Conservation (phyloP, 1,140 invertebrate genomes). For the Papilio aristodemus region DNA sequence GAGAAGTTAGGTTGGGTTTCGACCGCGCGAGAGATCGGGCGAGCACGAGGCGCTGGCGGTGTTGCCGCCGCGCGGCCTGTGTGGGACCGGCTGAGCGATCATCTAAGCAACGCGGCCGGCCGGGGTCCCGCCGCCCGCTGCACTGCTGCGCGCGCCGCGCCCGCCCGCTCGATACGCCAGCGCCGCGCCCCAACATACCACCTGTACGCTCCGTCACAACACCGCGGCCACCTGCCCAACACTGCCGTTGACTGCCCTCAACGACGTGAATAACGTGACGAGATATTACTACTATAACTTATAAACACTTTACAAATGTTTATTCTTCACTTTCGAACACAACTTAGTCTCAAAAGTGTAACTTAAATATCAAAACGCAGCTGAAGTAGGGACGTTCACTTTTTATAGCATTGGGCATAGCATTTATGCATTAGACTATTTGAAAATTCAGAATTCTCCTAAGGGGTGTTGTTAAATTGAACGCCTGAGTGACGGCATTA, state of each 20-base stretch:
- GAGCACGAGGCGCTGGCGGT: constrained; percentile 50
- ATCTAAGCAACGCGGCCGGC: constrained; percentile 56
- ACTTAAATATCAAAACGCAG: neutral
- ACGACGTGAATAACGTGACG: constrained; percentile 38
- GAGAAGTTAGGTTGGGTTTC: constrained; percentile 35
- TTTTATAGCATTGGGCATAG: no score
- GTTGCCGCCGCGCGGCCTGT: constrained; percentile 58
- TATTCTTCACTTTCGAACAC: constrained; percentile 34
- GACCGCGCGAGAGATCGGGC: constrained; percentile 43
- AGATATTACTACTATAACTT: constrained; percentile 45
- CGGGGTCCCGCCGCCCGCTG: constrained; percentile 44
- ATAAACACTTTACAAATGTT: constrained; percentile 27
- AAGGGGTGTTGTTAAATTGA: no score
- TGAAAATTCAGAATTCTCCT: no score
- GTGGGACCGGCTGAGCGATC: constrained; percentile 46
- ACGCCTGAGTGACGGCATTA: no score
- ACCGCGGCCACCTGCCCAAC: constrained; percentile 38
- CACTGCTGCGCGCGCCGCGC: constrained; percentile 65
- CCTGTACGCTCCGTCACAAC: constrained; percentile 73
- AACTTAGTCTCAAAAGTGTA: neutral
- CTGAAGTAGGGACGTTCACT: no score
- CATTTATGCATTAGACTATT: no score
- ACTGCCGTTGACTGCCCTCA: constrained; percentile 8
- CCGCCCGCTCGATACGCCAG: constrained; percentile 59
- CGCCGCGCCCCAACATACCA: constrained; percentile 71